Conservation (phyloP, 1,140 invertebrate genomes). For the Littorina saxatilis region DNA sequence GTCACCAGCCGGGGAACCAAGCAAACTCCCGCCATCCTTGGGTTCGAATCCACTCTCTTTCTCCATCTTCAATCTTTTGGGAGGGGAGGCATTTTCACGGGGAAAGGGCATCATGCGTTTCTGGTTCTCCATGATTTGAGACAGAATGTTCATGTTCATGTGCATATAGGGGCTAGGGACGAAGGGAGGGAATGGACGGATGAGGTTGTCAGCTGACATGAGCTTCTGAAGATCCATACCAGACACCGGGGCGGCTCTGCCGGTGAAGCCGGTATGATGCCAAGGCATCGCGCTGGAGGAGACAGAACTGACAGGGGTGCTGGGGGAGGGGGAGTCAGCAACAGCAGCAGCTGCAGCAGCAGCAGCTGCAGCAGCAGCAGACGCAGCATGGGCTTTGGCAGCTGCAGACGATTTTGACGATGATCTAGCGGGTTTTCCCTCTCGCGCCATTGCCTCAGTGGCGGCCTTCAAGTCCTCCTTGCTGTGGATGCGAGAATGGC, state of each 20-base stretch:
- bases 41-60: too few relatives aligned
- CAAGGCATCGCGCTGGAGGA: neutral
- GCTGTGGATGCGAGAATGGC: conserved; percentile 86
- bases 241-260: neutral
- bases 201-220: neutral
- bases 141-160: too few relatives aligned
- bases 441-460: neutral
- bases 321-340: neutral
- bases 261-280: neutral
- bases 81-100: too few relatives aligned
- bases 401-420: too few relatives aligned
- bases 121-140: too few relatives aligned
- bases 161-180: too few relatives aligned
- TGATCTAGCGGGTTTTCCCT: neutral
- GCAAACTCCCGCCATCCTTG: too few relatives aligned
- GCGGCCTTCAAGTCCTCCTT: conserved; percentile 56
- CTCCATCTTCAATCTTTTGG: too few relatives aligned
- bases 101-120: too few relatives aligned
- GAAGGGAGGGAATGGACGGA: neutral
- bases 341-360: too few relatives aligned
- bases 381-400: too few relatives aligned
- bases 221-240: neutral
- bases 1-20: too few relatives aligned
- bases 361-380: neutral
- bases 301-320: neutral